phyloP scores from a whole-genome alignment of 2,113 vertebrate species.

The Cephalopterus ornatus region DNA sequence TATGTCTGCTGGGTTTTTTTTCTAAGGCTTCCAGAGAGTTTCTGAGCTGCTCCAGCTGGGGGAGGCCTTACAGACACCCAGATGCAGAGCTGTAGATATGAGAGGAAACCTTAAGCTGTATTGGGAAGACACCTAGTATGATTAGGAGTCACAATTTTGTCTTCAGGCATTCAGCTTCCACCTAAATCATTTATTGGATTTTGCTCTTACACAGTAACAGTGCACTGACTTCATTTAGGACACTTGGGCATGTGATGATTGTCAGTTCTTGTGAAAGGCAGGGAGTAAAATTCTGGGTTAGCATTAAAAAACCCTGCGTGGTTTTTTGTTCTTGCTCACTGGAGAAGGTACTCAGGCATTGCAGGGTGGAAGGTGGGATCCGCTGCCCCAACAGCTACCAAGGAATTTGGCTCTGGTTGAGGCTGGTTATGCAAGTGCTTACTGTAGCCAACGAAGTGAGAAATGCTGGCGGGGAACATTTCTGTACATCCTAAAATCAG shows the following conservation, averaged over 20 bases:
- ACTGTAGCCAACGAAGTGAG: not conserved
- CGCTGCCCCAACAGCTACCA: not conserved
- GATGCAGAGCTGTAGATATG: not conserved
- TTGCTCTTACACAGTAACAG: not conserved
- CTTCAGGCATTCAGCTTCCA: not conserved
- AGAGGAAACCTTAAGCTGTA: not conserved
- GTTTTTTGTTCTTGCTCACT: not conserved
- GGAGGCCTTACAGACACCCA: not conserved
- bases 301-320: not conserved
- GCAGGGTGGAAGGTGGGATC: not conserved
- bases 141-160: not conserved
- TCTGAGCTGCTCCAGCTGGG: not conserved
- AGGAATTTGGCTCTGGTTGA: not conserved
- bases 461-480: not conserved
- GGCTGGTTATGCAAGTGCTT: not conserved
- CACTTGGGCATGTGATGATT: not conserved
- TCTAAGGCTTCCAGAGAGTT: not conserved
- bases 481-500: not conserved
- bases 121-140: not conserved
- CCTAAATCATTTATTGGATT: not conserved
- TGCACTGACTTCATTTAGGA: not conserved
- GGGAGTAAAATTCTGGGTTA: not conserved
- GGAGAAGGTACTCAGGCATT: not conserved
- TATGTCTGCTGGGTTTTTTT: not conserved
- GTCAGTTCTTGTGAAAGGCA: not conserved